Base-by-base conservation (phyloP, 1,140 invertebrate species). In the Drosophila biarmipes region DNA sequence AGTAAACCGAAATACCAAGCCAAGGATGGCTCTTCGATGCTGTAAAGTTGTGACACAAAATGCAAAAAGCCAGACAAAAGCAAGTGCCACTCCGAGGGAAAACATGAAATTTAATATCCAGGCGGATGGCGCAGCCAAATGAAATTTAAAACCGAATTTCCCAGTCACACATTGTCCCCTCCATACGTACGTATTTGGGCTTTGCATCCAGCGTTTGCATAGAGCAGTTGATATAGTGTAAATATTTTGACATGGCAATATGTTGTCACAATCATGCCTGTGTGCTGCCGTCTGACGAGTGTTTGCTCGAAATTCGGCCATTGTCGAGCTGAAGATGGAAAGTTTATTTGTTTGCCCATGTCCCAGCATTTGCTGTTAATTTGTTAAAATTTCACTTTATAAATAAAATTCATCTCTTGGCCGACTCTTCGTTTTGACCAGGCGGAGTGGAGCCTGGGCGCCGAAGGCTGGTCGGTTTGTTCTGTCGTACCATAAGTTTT, bases 231-330 rank as follows among this genome's bases (percentile, higher is more conserved):
- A 85, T 87, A 78, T 81, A 74, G 78, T 87, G 81, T 78, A 86
- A 86, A 87, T 86, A 86, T 87, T 86, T 87, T 86, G 78, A 87
- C 81, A 87, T 82, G 67, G 80, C 73, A 86, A 80, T 78, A 75
- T 87, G 81, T 69, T 77, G 67, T 73, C 74, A 59, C 66, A 80
- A 73, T 64, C 64, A 56, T 71, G 67, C 34, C 34, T 69, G 49
- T 68, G 58, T 64, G 45, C 29, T 42, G 35, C 40, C 49, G 21
- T 68, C 40, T 45, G 66, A 48, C 31, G 61, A 68, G 66, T 71
- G 64, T 55, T 69, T 48, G 64, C 14, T 40, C 67, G 48, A 68
- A 55, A 35, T 53, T 68, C 66, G 49, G 40, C 49, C 49, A 69
- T 69, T 69, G 67, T 56, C 51, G 43, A n/a, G 66, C 66, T 38